Evolutionary conservation across 2,888 invertebrate species (phyloP).

Genomic region (Agonum fuliginosum): DNA sequence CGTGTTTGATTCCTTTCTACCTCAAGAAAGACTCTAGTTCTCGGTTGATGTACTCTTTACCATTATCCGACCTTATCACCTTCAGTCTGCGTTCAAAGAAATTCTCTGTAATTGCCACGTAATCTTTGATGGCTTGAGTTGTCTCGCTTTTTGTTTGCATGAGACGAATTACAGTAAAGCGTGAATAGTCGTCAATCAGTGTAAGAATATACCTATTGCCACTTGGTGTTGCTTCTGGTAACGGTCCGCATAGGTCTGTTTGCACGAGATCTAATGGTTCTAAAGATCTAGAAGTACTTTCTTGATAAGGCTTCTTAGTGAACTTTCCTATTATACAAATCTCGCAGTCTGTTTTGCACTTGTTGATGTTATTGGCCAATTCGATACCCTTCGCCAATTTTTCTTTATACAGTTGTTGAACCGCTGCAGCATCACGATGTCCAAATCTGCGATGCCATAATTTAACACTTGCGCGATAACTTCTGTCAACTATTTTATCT

Average conservation of each 20-base stretch:
- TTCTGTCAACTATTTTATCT: not conserved
- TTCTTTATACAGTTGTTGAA: constrained; percentile 26
- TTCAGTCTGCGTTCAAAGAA: constrained; percentile 60
- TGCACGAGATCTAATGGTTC: constrained; percentile 64
- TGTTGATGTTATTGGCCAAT: constrained; percentile 21
- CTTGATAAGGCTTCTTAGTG: constrained; percentile 62
- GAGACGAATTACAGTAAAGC: constrained; percentile 63
- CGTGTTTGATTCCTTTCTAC: constrained; percentile 63
- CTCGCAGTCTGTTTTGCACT: constrained; percentile 46
- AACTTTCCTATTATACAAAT: constrained; percentile 64
- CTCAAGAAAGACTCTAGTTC: constrained; percentile 61
- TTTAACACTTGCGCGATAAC: constrained; percentile 33
- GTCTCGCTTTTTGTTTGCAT: constrained; percentile 63
- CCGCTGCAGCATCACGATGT: constrained; percentile 59
- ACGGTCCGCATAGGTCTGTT: constrained; percentile 66
- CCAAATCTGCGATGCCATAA: constrained; percentile 62
- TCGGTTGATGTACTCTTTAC: constrained; percentile 64
- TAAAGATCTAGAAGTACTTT: constrained; percentile 56
- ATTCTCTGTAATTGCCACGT: constrained; percentile 52
- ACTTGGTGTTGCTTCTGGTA: constrained; percentile 64
- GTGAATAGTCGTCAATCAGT: constrained; percentile 66
- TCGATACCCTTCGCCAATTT: constrained; percentile 50
- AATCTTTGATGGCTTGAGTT: constrained; percentile 58
- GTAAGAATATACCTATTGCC: constrained; percentile 65
- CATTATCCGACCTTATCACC: constrained; percentile 62